These are phyloP conservation scores for Trichonephila clavata DNA, from an alignment of 1,140 invertebrate species.

Conservation along the genomic window DNA sequence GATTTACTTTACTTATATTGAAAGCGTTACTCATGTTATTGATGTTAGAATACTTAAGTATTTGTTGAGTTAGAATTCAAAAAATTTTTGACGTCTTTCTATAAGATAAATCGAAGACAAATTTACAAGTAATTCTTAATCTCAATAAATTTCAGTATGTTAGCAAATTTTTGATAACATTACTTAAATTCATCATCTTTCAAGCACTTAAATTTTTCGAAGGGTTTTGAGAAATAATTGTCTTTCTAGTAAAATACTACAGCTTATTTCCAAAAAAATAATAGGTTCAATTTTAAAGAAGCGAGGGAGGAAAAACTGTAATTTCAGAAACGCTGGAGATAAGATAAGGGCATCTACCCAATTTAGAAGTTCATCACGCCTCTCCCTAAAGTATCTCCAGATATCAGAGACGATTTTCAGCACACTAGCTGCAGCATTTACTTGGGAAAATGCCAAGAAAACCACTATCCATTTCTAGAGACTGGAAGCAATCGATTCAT, in stretches of 20 bases:
- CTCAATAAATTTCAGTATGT: too few species aligned
- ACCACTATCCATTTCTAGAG: conserved; percentile 36
- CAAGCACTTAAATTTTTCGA: neutral
- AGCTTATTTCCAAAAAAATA: too few species aligned
- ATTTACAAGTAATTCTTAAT: too few species aligned
- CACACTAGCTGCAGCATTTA: neutral
- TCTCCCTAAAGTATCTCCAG: neutral
- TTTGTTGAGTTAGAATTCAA: too few species aligned
- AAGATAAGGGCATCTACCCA: neutral
- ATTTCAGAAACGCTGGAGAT: neutral
- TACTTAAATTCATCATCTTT: neutral
- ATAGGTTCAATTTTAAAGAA: too few species aligned
- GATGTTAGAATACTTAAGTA: too few species aligned
- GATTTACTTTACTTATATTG: too few species aligned
- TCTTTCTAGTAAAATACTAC: too few species aligned
- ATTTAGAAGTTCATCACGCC: conserved; percentile 16
- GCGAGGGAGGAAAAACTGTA: neutral
- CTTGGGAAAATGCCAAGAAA: conserved; percentile 63
- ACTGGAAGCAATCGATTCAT: conserved; percentile 58
- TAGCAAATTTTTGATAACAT: neutral
- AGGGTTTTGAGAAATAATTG: neutral
- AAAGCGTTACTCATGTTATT: too few species aligned
- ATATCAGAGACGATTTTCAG: neutral
- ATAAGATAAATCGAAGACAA: too few species aligned
- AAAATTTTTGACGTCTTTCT: too few species aligned